Base-by-base conservation (phyloP, 2,113 vertebrate genomes). In the Pterocles gutturalis region DNA sequence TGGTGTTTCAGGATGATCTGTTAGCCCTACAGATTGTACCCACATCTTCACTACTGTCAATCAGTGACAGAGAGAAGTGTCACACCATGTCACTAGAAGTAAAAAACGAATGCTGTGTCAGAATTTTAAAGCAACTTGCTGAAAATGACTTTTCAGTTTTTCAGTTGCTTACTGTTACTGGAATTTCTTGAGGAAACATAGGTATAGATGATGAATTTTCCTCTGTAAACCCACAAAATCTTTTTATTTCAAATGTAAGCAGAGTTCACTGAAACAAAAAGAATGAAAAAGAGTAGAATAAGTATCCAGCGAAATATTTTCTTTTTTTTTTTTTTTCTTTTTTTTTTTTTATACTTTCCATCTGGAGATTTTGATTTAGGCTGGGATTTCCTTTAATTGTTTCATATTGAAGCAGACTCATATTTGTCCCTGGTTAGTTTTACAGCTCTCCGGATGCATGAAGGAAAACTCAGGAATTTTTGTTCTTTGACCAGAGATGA, bases 341-440 rank as follows among this genome's bases (percentile, higher is more conserved):
- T 41, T 41, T 41, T 55, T 69, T 83, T 94, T 83, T 75, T 41
- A 78, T 33, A 87, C 70, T 89, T 90, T 96, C 96, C 92, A 95
- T 71, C 95, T 96, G 83, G 66, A 95, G 96, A 94, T 94, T 93
- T 85, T 81, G 91, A 94, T 94, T 89, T 96, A 94, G 93, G 88
- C 95, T 82, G 96, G 97, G 97, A 98, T 98, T 99, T 99, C 99
- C 99, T 98, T 96, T 98, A 87, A 99, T 99, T 99, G 99, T 99
- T 98, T 96, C 38, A 58, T 83, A 78, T 89, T 98, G 97, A 83
- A 97, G 80, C 93, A 87, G 90, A 49, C 41, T 72, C 94, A 67
- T 94, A 94, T 87, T 93, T 97, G 96, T 93, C 92, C 94, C 95
- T 96, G 95, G 83, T 86, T 72, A 75, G 45, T 96, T 95, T 97